phyloP scores from a whole-genome alignment of 92 coral and sea anemone species.

The Epizoanthus rinbou region DNA sequence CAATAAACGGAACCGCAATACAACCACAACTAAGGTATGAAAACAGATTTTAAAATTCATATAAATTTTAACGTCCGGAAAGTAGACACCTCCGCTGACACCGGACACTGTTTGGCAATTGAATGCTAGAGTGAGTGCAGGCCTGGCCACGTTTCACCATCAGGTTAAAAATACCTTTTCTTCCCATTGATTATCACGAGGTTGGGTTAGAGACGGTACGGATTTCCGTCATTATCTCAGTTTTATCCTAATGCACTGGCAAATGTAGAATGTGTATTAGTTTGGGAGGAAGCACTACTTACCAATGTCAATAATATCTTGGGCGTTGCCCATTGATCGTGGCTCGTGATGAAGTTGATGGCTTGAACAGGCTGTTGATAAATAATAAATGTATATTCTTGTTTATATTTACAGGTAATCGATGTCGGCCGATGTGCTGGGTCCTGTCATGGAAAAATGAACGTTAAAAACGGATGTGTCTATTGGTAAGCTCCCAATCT shows the following conservation, averaged over 20 bases:
- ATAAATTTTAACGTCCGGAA: too few species aligned
- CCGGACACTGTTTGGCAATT: too few species aligned
- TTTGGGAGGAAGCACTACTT: too few species aligned
- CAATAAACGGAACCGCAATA: constrained; percentile 9
- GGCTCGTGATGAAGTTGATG: neutral
- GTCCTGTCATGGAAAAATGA: constrained; percentile 52
- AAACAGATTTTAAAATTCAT: neutral
- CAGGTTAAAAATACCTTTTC: too few species aligned
- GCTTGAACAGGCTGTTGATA: neutral
- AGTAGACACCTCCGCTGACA: too few species aligned
- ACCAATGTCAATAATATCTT: neutral
- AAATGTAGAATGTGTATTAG: too few species aligned
- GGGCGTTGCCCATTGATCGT: neutral
- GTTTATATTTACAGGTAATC: constrained; percentile 54
- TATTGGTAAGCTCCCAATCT: constrained; percentile 55
- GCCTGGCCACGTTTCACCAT: too few species aligned
- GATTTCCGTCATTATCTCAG: too few species aligned
- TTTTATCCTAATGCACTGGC: too few species aligned
- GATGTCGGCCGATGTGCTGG: constrained; percentile 77
- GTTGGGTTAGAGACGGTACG: too few species aligned
- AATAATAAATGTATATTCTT: neutral
- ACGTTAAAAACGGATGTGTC: constrained; percentile 48
- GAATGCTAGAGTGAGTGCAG: too few species aligned
- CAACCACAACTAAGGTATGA: constrained; percentile 37
- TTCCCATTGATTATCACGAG: too few species aligned